phyloP scores from a whole-genome alignment of 1,140 invertebrate species.

The Hormaphis cornu region DNA sequence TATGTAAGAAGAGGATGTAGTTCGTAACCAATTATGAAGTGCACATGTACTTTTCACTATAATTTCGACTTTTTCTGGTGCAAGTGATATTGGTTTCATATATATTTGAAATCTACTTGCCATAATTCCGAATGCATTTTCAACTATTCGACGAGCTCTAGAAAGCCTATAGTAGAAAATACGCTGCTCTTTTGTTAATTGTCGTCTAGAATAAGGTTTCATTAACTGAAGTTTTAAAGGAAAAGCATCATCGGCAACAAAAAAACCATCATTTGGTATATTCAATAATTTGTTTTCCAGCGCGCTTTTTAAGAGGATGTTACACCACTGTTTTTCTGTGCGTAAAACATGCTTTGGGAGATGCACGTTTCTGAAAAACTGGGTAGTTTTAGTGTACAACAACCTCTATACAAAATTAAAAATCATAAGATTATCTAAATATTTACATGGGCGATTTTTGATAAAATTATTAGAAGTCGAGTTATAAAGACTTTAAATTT shows the following conservation, averaged over 20 bases:
- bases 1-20: conserved; percentile 36
- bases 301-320: conserved; percentile 36
- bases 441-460: too few species aligned
- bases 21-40: conserved; percentile 24
- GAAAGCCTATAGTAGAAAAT: conserved; percentile 41
- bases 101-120: conserved; percentile 34
- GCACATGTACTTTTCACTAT: conserved; percentile 38
- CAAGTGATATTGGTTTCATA: background rate
- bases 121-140: conserved; percentile 45
- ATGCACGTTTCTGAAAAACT: too few species aligned
- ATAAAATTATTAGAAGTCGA: too few species aligned
- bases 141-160: conserved; percentile 40
- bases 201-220: background rate
- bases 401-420: too few species aligned
- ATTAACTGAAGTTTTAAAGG: conserved; percentile 17
- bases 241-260: conserved; percentile 33
- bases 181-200: conserved; percentile 37
- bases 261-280: conserved; percentile 8
- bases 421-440: too few species aligned
- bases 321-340: too few species aligned
- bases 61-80: conserved; percentile 40
- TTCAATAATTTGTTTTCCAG: conserved; percentile 24
- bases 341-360: too few species aligned
- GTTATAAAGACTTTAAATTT: too few species aligned
- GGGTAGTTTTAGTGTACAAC: too few species aligned